These are phyloP conservation scores for Tipula confusa DNA, from an alignment of 2,888 invertebrate genomes.

Conservation along the genomic window DNA sequence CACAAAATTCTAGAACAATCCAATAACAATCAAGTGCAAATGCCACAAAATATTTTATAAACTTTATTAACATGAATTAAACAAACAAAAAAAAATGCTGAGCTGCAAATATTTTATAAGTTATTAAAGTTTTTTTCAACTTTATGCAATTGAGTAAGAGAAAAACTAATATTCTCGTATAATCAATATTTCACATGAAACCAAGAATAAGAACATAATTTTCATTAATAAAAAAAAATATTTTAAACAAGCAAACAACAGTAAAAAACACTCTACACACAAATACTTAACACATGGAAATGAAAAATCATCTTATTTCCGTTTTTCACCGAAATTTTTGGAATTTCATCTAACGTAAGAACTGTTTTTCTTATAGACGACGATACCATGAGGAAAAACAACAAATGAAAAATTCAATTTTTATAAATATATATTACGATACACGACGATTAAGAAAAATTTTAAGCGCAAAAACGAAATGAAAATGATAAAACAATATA, in stretches of 20 bases:
- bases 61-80: too few species aligned
- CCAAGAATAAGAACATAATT: neutral
- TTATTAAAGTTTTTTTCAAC: neutral
- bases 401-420: neutral
- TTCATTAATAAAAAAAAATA: neutral
- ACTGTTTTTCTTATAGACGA: neutral
- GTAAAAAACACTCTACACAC: neutral
- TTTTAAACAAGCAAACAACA: neutral
- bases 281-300: neutral
- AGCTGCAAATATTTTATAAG: neutral
- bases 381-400: too few species aligned
- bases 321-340: neutral
- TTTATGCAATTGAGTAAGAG: neutral
- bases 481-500: neutral
- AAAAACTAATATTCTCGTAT: neutral
- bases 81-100: too few species aligned
- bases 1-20: too few species aligned
- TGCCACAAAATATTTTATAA: too few species aligned
- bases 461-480: neutral
- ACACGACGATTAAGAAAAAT: neutral
- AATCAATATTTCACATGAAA: neutral
- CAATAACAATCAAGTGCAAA: too few species aligned
- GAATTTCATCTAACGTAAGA: neutral
- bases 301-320: neutral
- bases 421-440: neutral